Base-by-base conservation (phyloP, 64 coral and sea anemone species). In the Actinia tenebrosa region DNA sequence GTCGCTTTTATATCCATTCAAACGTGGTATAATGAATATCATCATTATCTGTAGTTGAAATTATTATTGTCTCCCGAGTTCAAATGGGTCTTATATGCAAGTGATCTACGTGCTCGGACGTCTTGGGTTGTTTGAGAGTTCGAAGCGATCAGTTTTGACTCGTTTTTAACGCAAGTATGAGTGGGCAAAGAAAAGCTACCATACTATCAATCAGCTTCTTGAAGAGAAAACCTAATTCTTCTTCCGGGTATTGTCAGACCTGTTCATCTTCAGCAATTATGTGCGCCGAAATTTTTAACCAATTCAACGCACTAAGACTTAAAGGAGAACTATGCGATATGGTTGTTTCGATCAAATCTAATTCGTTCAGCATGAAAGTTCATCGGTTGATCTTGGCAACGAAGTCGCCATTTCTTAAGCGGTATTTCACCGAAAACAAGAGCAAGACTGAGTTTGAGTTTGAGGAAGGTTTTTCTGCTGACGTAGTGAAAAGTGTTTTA, bases 361-460 rank as follows among this genome's bases (percentile, higher is more conserved):
- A 2, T 10, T 50, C 50, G 45, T 81, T 18, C 45, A 81, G 19
- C 15, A 3, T 8, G 43, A 1, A 16, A 8, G 79, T 25, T 19
- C 79, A 81, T 53, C 43, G 79, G 27, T 37, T 81, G 43, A 53
- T 81, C 5, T 15, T 81, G 43, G 45, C 79, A 22, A 30, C 50
- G 22, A 81, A 81, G 45, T 81, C 79, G 4, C 79, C 79, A 4
- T 81, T 50, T 81, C 53, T 81, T n/a, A 81, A 81, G 17, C 43
- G 50, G 3, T 50, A 50, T 45, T 81, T 81, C 13, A 19, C 5
- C 79, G 50, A 50, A n/a, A 53, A 81, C 45, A 81, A 81, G 27
- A 53, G 3, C 5, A 45, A 20, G 17, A 53, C 43, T 2, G 79
- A 81, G 45, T 81, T 81, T 23, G 50, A 81, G 15, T 81, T 81